Evolutionary conservation across 2,888 invertebrate species (phyloP).

Genomic region (Latheticus oryzae): DNA sequence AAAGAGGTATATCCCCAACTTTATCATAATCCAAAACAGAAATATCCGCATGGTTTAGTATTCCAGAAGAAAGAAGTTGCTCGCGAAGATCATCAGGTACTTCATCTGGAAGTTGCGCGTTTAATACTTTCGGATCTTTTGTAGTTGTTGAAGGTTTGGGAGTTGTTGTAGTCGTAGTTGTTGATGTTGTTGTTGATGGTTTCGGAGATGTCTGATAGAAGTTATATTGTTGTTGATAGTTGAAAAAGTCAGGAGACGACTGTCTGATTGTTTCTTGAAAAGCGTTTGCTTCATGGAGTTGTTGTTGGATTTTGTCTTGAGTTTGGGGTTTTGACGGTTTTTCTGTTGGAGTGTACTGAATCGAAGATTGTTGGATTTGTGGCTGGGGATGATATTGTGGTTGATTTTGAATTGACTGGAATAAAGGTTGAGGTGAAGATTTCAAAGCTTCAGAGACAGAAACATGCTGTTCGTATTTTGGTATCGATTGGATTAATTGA

Average conservation of each 20-base stretch:
- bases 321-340: constrained; percentile 1
- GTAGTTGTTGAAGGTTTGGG: constrained; percentile 64
- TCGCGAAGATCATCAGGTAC: constrained; percentile 88
- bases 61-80: constrained; percentile 86
- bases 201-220: constrained; percentile 6
- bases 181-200: constrained; percentile 32
- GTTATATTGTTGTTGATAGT: constrained; percentile 18
- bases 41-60: constrained; percentile 87
- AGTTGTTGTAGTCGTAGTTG: constrained; percentile 55
- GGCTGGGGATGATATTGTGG: constrained; percentile 49
- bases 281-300: constrained; percentile 44
- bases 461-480: constrained; percentile 84
- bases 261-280: constrained; percentile 43
- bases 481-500: constrained; percentile 80
- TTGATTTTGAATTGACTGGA: constrained; percentile 45
- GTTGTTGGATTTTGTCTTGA: constrained; percentile 61
- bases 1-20: constrained; percentile 85
- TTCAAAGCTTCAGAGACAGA: constrained; percentile 66
- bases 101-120: constrained; percentile 81
- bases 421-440: constrained; percentile 17
- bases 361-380: constrained; percentile 62
- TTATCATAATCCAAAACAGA: constrained; percentile 90
- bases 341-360: constrained; percentile 2
- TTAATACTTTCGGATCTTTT: constrained; percentile 69
- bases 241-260: constrained; percentile 11